Evolutionary conservation across 2,113 vertebrate species (phyloP), one percentile per base, ranked within the genome.

Genomic region (Hydrochoerus hydrochaeris): DNA sequence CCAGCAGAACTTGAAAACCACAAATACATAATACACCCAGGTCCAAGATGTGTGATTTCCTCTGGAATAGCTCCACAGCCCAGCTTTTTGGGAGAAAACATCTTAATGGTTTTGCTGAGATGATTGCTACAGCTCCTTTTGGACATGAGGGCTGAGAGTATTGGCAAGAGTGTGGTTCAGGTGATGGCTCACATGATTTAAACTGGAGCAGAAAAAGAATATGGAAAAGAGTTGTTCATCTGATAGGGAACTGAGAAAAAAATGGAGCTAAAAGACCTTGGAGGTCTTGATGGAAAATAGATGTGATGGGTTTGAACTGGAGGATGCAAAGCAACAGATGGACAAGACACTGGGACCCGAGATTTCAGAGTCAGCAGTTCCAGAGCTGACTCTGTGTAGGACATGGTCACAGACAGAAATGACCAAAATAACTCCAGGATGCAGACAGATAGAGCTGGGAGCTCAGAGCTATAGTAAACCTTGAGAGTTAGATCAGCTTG

Each of bases 291-390:
- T 69, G 8, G 57, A 35, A 41, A 63, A 24, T 44, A 41, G 30
- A 5, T 41, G n/a, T 57, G 44, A 12, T 5, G 5, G 49, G 26
- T 22, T 22, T 5, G 28, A 83, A 22, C 38, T 5, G 16, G 57
- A 67, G 22, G 7, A 2, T 3, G 20, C 28, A 20, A 1, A 2
- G 83, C 4, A 14, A 38, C 0, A 2, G 44, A 2, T 0, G 5
- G 1, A 17, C 1, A 16, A 49, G 58, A 13, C 26, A 0, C 5
- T 30, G n/a, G 30, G 65, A 52, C 35, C n/a, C 3, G 38, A 54
- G 12, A 32, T 63, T 6, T 28, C 6, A 0, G 9, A 62, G 83
- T 73, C 63, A 41, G 3, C 5, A 19, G 28, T 9, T 69, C 2
- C 16, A 0, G 13, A n/a, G 32, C 17, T 41, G 16, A 24, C 71